Evolutionary conservation across 2,888 invertebrate species (phyloP), one percentile per base, ranked within the genome.

Genomic region (Sarcophaga caerulescens): DNA sequence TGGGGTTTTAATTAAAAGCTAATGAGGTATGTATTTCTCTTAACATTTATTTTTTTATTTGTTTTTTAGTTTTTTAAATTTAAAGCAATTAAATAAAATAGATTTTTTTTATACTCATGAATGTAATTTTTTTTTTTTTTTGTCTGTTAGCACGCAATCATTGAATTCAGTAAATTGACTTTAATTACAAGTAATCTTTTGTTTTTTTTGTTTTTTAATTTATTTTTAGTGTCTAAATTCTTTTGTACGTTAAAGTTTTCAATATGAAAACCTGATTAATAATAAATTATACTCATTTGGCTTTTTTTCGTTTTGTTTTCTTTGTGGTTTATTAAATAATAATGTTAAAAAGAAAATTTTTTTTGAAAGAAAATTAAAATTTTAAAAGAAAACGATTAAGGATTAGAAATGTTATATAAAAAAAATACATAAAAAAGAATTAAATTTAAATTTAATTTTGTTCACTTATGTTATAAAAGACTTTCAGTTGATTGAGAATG

Each of bases 11-110:
- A 89, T 89, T 91, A 90, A 88, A 90, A 88, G 35, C 90, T 91
- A 91, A 91, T 91, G 91, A 91, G 91, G 92, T 91, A 91, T 91
- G 91, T 91, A 35, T 90, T 57, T 89, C 88, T 88, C 89, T 89
- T 81, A 60, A 69, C 81, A 76, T 78, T 62, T 80, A 76, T 59
- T 19, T 17, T 21, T 66, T 14, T 76, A 11, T 65, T 25, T 19
- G n/a, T 60, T 44, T 52, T 65, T 84, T 65, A 25, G n/a, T 71
- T 35, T 69, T 69, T 79, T 35, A 25, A 14, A 14, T 73, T 70
- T 12, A 81, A 76, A 85, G 52, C 65, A 77, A 74, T 69, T 63
- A 65, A 80, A 74, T 60, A 57, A 68, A 84, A 76, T 59, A 75
- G 35, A 68, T 57, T 77, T 59, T 76, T 80, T 14, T n/a, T n/a